These are phyloP conservation scores for Oscheius onirici DNA, from an alignment of 2,888 invertebrate species.

Conservation along the genomic window DNA sequence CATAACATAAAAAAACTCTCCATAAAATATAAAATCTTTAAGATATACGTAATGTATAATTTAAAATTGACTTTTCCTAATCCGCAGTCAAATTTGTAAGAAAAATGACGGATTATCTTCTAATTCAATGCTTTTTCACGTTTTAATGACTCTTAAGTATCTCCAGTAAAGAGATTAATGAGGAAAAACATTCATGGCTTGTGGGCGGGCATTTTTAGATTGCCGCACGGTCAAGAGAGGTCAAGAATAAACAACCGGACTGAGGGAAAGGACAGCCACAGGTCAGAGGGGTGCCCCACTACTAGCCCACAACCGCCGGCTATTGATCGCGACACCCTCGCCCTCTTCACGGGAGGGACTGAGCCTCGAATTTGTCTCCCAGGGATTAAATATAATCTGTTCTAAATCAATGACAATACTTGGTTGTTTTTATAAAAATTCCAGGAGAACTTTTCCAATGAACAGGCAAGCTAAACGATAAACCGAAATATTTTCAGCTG, in stretches of 20 bases:
- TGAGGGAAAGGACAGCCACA: constrained; percentile 16
- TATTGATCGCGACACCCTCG: constrained; percentile 22
- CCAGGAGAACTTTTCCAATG: no score
- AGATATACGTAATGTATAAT: no score
- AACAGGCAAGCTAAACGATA: no score
- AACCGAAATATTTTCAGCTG: no score
- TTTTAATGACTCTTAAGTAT: background rate
- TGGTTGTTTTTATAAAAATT: no score
- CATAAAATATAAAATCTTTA: no score
- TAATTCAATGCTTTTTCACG: background rate
- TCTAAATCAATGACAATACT: no score
- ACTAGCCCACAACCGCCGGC: background rate
- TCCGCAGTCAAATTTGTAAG: background rate
- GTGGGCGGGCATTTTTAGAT: background rate
- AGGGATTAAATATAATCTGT: no score
- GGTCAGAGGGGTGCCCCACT: constrained; percentile 13
- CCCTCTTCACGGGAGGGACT: background rate
- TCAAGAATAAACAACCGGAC: constrained; percentile 3
- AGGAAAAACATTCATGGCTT: background rate
- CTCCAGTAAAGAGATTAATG: background rate
- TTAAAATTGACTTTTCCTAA: no score
- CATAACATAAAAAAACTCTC: no score
- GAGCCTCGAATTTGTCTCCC: no score
- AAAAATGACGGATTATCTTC: background rate
- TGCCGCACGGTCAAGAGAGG: background rate